phyloP scores from a whole-genome alignment of 2,113 vertebrate genomes.

The Corythornis madagascariensis region DNA sequence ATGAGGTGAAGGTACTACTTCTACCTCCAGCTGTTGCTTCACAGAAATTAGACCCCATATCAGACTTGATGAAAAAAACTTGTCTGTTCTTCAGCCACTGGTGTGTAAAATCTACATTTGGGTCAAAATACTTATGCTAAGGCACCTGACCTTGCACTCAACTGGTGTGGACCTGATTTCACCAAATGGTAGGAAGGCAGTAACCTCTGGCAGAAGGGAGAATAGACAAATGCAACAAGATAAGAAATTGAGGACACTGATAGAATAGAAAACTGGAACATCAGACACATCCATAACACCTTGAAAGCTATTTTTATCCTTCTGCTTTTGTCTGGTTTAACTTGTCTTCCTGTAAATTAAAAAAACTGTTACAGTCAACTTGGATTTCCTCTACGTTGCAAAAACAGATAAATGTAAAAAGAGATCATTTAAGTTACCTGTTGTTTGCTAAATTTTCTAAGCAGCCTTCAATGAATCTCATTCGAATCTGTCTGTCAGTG shows the following conservation, averaged over 20 bases:
- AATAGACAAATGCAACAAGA: background rate
- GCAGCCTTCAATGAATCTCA: conserved; percentile 99
- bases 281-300: background rate
- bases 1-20: background rate
- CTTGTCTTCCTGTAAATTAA: background rate
- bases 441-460: conserved; percentile 98
- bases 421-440: conserved; percentile 79
- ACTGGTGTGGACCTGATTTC: background rate
- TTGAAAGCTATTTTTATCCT: background rate
- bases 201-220: background rate
- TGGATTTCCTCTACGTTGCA: background rate
- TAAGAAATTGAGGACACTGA: background rate
- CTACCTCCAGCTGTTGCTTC: background rate
- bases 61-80: background rate
- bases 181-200: background rate
- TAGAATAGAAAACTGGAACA: background rate
- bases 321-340: background rate
- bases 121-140: background rate
- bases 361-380: background rate
- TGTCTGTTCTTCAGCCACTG: background rate
- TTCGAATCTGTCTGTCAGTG: conserved; percentile 97
- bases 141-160: background rate
- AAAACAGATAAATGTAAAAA: background rate
- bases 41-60: background rate
- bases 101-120: background rate